Evolutionary conservation across 2,113 vertebrate species (phyloP), one percentile per base, ranked within the genome.

Genomic region (Apistogramma diplotaenia): DNA sequence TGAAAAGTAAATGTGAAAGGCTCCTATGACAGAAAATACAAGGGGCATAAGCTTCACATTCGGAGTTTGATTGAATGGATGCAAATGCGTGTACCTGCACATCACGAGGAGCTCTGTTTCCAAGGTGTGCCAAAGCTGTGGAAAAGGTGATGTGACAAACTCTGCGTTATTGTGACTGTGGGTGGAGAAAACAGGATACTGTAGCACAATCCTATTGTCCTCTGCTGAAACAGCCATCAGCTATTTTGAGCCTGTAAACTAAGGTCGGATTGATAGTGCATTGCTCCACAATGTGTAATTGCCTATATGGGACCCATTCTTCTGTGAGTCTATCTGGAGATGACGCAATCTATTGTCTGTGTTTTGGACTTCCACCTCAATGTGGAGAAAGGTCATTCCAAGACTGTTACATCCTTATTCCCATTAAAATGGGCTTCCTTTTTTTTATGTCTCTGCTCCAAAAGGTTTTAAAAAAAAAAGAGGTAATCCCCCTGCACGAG

Each of bases 171-270:
- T 75, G 58, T 78, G 84, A 85, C 37, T 43, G 62, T 78, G 49
- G 77, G 65, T 78, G 73, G 54, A 70, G 79, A 85, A 86, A 90
- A 93, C 91, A 93, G 93, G 94, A 94, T 88, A 82, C 70, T 75
- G 87, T 29, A 77, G 79, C 77, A 82, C 81, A 89, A 61, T 91
- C 74, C 82, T 81, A 89, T 89, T 91, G 89, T 93, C 81, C 57
- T 86, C 75, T 54, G 70, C 78, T 88, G 70, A 83, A 92, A 53
- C 3, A 43, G 40, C 77, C 90, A 81, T 88, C 61, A 55, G 60
- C 90, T 91, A 88, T 89, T 92, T 89, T 67, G 6, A 89, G 79
- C 61, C 40, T 57, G 58, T 89, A 81, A 88, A 89, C 78, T 72
- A 29, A 88, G 72, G 56, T 43, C 78, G 58, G 70, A 84, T 85